Evolutionary conservation across 2,113 vertebrate genomes (phyloP).

Genomic region (Chascanopsetta lugubris): DNA sequence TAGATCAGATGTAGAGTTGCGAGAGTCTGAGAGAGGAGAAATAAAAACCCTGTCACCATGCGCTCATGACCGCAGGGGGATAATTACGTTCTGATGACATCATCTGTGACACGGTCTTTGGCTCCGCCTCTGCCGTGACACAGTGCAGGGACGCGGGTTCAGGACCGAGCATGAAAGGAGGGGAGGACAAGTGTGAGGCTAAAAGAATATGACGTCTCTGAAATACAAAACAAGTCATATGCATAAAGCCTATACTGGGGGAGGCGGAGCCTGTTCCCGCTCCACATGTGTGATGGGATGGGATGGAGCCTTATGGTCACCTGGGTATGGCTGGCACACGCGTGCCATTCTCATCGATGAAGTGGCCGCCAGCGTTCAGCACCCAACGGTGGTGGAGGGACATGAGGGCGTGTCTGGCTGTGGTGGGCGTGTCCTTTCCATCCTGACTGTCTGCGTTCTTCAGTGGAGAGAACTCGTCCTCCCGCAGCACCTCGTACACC

Average conservation of each 20-base stretch:
- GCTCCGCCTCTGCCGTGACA: slow-evolving; percentile 85
- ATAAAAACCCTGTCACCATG: slow-evolving; percentile 89
- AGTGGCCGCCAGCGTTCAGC: slow-evolving; percentile 93
- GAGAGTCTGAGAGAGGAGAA: slow-evolving; percentile 43
- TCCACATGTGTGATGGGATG: not conserved
- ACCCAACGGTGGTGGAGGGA: slow-evolving; percentile 99
- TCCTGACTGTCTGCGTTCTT: slow-evolving; percentile 97
- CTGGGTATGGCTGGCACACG: slow-evolving; percentile 92
- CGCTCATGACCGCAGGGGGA: slow-evolving; percentile 75
- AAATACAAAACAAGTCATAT: slow-evolving; percentile 23
- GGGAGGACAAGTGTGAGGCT: slow-evolving; percentile 44
- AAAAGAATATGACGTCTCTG: slow-evolving; percentile 31
- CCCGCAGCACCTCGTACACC: slow-evolving; percentile 92
- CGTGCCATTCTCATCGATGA: slow-evolving; percentile 92
- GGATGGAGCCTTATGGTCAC: slow-evolving; percentile 76
- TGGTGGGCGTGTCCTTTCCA: slow-evolving; percentile 96
- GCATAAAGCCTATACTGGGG: slow-evolving; percentile 18
- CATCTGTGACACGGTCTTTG: slow-evolving; percentile 84
- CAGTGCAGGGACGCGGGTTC: slow-evolving; percentile 77
- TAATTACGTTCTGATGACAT: slow-evolving; percentile 96
- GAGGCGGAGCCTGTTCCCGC: not conserved
- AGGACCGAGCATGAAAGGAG: slow-evolving; percentile 72
- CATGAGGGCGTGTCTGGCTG: slow-evolving; percentile 90
- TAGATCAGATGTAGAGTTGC: slow-evolving; percentile 47
- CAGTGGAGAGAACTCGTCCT: slow-evolving; percentile 96